Base-by-base conservation (phyloP, 2,113 vertebrate species). In the Vicugna pacos region DNA sequence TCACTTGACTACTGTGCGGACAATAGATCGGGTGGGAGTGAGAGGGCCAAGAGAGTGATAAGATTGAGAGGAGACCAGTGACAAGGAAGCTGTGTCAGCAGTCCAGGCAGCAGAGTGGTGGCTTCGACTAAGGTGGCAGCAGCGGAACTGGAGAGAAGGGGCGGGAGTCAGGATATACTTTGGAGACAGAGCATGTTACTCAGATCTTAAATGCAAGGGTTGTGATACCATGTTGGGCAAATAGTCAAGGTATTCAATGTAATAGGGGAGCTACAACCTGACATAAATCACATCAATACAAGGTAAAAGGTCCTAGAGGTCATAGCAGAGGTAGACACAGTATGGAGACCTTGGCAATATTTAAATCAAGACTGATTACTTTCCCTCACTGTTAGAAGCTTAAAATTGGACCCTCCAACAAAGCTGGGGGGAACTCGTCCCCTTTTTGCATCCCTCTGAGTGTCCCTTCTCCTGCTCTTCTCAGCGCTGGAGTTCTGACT, bases 351-450 rank as follows among this genome's bases (percentile, higher is more conserved):
- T 79, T 35, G 38, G 42, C 52, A 56, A 64, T 7, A 30, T 73
- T 79, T 86, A 42, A 93, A 83, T 87, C n/a, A 83, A 94, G n/a
- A 79, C 19, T 76, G 9, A 83, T 73, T 26, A 24, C 12, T n/a
- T 87, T 58, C 42, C 9, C 19, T 96, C 11, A 65, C 38, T 28
- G 10, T 42, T 30, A 26, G 35, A 91, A 81, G 32, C 19, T 77
- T 86, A 93, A 82, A 93, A 82, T 14, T 79, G 50, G 28, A 5
- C 4, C n/a, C 2, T 28, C 2, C n/a, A 30, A 12, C 7, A 85
- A 91, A 87, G 15, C 14, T 19, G 14, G 15, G 26, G 26, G 12
- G 75, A 84, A 22, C 10, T 28, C 16, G 15, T 22, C 5, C 8
- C 15, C 56, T 65, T 26, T 26, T 46, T 26, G 17, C 4, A 4